Percentiles rank a stretch among this genome's conserved stretches.
Evolutionary conservation across 2,113 vertebrate genomes (phyloP).

Genomic region (Chloropsis cyanopogon): DNA sequence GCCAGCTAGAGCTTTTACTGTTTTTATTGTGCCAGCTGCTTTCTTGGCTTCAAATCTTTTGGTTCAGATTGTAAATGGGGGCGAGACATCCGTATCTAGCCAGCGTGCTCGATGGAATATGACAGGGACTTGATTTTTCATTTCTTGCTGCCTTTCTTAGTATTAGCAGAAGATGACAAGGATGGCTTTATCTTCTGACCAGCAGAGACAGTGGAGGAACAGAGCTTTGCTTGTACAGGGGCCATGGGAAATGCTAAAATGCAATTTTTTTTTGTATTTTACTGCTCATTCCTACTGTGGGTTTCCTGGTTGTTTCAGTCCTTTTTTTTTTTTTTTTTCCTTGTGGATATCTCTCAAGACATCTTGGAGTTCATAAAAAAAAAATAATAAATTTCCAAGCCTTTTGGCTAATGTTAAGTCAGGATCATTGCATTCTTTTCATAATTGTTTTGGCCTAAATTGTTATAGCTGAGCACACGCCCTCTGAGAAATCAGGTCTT

Average conservation of each 20-base stretch:
- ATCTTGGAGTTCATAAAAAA: neutral
- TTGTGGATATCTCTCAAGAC: neutral
- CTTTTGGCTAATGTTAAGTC: neutral
- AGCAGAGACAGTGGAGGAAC: neutral
- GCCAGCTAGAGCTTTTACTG: slow-evolving; percentile 80
- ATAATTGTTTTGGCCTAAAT: neutral
- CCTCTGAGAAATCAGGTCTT: neutral
- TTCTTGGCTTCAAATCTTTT: slow-evolving; percentile 79
- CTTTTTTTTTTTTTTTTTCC: too few species aligned
- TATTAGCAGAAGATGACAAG: slow-evolving; percentile 49
- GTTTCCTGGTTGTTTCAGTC: neutral
- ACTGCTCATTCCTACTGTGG: neutral
- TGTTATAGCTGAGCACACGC: neutral
- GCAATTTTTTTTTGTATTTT: neutral
- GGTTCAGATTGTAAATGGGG: slow-evolving; percentile 82
- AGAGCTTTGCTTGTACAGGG: rapidly evolving
- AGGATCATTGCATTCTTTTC: neutral
- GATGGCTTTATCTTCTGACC: slow-evolving; percentile 57
- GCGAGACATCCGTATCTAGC: slow-evolving; percentile 78
- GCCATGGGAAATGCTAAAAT: neutral
- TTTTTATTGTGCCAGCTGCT: slow-evolving; percentile 84
- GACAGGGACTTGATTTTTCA: slow-evolving; percentile 70
- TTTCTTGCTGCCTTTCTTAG: slow-evolving; percentile 60
- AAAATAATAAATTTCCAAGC: neutral
- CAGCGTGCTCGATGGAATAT: slow-evolving; percentile 73